A percentile compares a stretch with the other conserved stretches of the same genome.
These are phyloP conservation scores for Eospalax fontanierii DNA, from an alignment of 2,797 vertebrate species.

Conservation along the genomic window DNA sequence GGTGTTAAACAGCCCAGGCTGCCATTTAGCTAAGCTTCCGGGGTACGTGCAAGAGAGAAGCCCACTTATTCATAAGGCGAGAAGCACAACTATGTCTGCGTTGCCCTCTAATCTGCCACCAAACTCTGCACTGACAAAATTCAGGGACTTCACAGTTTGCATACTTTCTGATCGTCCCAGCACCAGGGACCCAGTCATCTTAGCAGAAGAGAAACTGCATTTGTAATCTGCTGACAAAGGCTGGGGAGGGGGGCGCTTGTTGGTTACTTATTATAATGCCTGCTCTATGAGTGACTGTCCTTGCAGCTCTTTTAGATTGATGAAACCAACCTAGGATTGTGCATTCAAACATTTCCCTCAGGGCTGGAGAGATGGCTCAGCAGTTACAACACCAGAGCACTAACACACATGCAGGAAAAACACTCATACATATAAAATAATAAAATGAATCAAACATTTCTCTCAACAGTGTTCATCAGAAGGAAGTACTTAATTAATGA, in stretches of 20 bases:
- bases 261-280: neutral
- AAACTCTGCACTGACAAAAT: neutral
- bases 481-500: too few species aligned
- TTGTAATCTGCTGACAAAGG: neutral
- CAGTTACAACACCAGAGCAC: too few species aligned
- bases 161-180: neutral
- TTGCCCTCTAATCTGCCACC: neutral
- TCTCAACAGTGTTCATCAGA: too few species aligned
- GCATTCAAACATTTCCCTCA: too few species aligned
- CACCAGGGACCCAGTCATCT: neutral
- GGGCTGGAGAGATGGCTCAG: too few species aligned
- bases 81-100: neutral
- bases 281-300: neutral
- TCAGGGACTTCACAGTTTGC: neutral
- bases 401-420: too few species aligned
- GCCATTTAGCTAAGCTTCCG: neutral
- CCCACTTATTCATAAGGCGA: neutral
- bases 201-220: neutral
- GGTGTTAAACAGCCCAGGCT: neutral
- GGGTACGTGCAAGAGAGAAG: slow-evolving; percentile 1
- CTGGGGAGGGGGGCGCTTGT: neutral
- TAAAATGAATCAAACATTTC: too few species aligned
- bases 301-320: neutral
- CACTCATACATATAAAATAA: too few species aligned
- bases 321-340: neutral